Conservation (phyloP, 2,113 vertebrate species). For the Tenebrosternarchus preto region DNA sequence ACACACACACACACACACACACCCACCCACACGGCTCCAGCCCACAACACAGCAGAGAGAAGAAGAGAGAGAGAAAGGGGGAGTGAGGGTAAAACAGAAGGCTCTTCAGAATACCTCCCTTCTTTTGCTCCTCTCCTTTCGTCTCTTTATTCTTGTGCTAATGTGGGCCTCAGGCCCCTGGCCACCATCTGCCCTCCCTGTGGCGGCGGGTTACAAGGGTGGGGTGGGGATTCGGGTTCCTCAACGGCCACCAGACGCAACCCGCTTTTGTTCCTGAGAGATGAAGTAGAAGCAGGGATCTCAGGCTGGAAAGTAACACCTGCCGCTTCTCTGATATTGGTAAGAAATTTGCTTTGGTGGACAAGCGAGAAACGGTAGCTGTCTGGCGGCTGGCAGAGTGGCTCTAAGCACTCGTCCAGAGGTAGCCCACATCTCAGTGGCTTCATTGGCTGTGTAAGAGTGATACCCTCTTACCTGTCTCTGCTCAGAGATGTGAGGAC, state of each 20-base stretch:
- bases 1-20: constrained; percentile 3
- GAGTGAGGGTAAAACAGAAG: constrained; percentile 15
- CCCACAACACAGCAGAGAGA: neutral
- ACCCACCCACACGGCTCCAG: neutral
- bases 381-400: no score
- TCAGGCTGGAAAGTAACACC: neutral
- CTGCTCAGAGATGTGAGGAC: no score
- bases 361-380: no score
- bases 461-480: no score
- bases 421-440: no score
- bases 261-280: constrained; percentile 29
- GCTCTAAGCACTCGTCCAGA: no score
- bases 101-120: constrained; percentile 18
- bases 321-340: no score
- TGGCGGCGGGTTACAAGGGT: neutral
- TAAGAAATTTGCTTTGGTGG: no score
- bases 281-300: constrained; percentile 26
- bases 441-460: no score
- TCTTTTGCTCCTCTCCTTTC: constrained; percentile 6
- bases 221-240: neutral
- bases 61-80: neutral
- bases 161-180: constrained; percentile 27
- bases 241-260: constrained; percentile 1
- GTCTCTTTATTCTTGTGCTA: constrained; percentile 42
- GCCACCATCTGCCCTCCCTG: constrained; percentile 44